Base-by-base conservation (phyloP, 2,797 vertebrate genomes). In the Rhynchotus rufescens region DNA sequence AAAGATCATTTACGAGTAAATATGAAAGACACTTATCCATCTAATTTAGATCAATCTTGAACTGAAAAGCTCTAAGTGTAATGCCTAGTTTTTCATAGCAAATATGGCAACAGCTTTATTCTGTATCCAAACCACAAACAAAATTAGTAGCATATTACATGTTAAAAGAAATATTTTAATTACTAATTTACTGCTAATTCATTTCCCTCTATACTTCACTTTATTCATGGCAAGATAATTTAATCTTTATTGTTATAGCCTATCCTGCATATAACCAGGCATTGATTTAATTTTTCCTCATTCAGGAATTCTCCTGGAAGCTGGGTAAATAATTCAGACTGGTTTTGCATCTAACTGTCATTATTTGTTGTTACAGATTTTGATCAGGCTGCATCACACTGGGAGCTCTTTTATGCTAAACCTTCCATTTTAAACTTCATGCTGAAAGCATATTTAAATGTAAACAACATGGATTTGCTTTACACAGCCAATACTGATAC, bases 21-120 rank as follows among this genome's bases (percentile, higher is more conserved):
- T 90, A 71, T 76, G 69, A 90, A 80, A 77, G 52, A 93, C 95
- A 54, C 59, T 94, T 95, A 97, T 93, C 66, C 86, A 90, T 84
- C 65, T 75, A 87, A 94, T 89, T 96, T 69, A 91, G 92, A 90
- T 69, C 54, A 91, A 75, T 79, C 36, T 80, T 62, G n/a, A 83
- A 68, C 42, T 44, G 42, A 44, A 44, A 32, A 94, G 5, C 15
- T 69, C 10, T 72, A 67, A 71, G 51, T 66, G 78, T 77, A 87
- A 44, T 73, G 45, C 32, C 5, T 54, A 68, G 71, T 85, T 78
- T 89, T 85, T 92, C 23, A 4, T 52, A 45, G 68, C 9, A 80
- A 20, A 14, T 69, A 78, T 76, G 60, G 85, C 82, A 93, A 86
- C 60, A 94, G n/a, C 9, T 23, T 74, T 47, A 56, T 73, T 88